Percentiles rank a stretch among this genome's conserved stretches.
Evolutionary conservation across 2,797 vertebrate species (phyloP).

Genomic region (Sebastes wilsoni): DNA sequence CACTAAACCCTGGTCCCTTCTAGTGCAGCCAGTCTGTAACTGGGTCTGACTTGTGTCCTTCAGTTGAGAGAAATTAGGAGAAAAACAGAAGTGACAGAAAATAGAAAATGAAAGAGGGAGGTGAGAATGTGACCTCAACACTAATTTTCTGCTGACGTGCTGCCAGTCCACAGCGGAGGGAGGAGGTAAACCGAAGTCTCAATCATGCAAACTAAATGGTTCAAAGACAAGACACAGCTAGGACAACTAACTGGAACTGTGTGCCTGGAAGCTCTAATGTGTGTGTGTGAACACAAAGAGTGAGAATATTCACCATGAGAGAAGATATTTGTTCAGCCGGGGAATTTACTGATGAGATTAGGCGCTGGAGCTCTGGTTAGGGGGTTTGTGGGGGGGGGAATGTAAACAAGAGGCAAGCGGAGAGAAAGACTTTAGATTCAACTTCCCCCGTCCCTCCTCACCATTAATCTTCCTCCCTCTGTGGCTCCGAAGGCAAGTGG

Average conservation of each 20-base stretch:
- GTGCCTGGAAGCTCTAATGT: neutral
- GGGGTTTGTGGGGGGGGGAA: conserved; percentile 58
- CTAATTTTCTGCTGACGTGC: conserved; percentile 11
- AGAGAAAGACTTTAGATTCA: conserved; percentile 42
- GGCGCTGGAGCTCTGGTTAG: conserved; percentile 45
- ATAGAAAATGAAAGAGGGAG: conserved; percentile 22
- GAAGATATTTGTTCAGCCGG: conserved; percentile 74
- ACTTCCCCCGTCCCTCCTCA: neutral
- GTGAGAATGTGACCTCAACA: neutral
- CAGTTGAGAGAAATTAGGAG: conserved; percentile 7
- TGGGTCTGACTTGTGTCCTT: conserved; percentile 26
- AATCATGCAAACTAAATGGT: neutral
- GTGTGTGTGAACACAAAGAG: conserved; percentile 5
- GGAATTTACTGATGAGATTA: conserved; percentile 73
- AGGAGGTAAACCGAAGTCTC: neutral
- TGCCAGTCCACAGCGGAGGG: neutral
- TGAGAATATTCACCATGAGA: conserved; percentile 56
- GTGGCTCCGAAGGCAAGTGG: conserved; percentile 1
- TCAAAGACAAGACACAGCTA: neutral
- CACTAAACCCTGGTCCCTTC: neutral
- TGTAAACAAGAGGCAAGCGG: conserved; percentile 67
- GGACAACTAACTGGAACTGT: neutral
- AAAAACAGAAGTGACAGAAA: neutral
- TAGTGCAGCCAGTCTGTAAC: neutral
- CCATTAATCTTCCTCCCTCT: conserved; percentile 17